Conservation (phyloP, 2,113 vertebrate genomes). For the Acinonyx jubatus region DNA sequence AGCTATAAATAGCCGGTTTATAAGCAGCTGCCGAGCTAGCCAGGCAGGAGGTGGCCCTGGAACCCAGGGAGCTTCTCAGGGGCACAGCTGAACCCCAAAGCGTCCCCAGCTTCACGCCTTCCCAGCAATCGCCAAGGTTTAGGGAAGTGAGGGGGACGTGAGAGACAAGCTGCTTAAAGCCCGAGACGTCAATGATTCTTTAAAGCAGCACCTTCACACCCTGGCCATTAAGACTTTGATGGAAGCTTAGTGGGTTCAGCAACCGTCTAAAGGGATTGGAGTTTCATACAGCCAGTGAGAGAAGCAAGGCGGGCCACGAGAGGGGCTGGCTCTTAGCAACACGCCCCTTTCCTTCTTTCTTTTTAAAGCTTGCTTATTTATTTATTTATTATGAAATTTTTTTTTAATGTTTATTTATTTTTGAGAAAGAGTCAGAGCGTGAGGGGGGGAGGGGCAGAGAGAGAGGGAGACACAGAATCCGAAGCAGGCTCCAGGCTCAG, state of each 20-base stretch:
- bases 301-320: fast-evolving
- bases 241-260: neutral
- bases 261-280: neutral
- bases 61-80: fast-evolving
- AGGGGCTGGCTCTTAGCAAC: neutral
- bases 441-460: too few relatives aligned
- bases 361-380: too few relatives aligned
- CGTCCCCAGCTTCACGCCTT: neutral
- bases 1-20: conserved; percentile 65
- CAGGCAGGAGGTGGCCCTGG: neutral
- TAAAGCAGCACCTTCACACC: neutral
- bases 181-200: neutral
- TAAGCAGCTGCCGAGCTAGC: conserved; percentile 8
- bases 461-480: too few relatives aligned
- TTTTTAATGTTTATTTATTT: too few relatives aligned
- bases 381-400: too few relatives aligned
- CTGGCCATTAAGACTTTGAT: neutral
- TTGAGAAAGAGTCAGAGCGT: too few relatives aligned
- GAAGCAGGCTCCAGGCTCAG: too few relatives aligned
- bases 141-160: neutral
- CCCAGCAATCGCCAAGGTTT: neutral
- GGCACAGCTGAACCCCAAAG: neutral
- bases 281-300: neutral
- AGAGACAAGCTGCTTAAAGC: neutral
- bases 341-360: too few relatives aligned